Conservation (phyloP, 2,888 invertebrate genomes). For the Macroteleia sp. region DNA sequence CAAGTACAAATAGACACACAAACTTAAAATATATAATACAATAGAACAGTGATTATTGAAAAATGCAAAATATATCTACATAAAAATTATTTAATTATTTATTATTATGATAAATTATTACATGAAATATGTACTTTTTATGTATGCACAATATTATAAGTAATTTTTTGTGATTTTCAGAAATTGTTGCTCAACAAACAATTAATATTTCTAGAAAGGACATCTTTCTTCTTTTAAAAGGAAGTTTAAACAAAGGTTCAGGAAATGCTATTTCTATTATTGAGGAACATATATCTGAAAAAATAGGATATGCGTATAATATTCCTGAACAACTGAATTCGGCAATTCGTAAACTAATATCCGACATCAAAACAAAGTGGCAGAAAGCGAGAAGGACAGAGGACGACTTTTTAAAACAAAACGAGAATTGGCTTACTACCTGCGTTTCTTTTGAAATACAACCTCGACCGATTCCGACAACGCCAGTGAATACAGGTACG, state of each 20-base stretch:
- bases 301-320: constrained; percentile 7
- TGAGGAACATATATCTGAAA: constrained; percentile 21
- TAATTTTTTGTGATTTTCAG: constrained; percentile 15
- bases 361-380: constrained; percentile 8
- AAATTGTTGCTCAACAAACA: constrained; percentile 16
- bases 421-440: constrained; percentile 23
- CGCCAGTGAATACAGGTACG: constrained; percentile 4
- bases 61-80: too few relatives aligned
- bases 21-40: too few relatives aligned
- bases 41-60: too few relatives aligned
- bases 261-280: constrained; percentile 13
- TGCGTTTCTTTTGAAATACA: constrained; percentile 17
- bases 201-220: constrained; percentile 19
- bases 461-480: constrained; percentile 8
- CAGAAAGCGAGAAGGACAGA: constrained; percentile 10
- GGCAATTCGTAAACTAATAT: constrained; percentile 7
- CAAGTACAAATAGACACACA: too few relatives aligned
- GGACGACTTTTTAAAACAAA: constrained; percentile 20
- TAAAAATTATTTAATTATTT: constrained; percentile 3
- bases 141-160: constrained; percentile 5
- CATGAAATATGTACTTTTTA: constrained; percentile 9
- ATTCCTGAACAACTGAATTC: constrained; percentile 6
- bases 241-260: constrained; percentile 25
- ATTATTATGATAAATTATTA: constrained; percentile 7
- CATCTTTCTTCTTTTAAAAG: constrained; percentile 21